Evolutionary conservation across 1,140 invertebrate genomes (phyloP), one percentile per base, ranked within the genome.

Genomic region (Delia radicum): DNA sequence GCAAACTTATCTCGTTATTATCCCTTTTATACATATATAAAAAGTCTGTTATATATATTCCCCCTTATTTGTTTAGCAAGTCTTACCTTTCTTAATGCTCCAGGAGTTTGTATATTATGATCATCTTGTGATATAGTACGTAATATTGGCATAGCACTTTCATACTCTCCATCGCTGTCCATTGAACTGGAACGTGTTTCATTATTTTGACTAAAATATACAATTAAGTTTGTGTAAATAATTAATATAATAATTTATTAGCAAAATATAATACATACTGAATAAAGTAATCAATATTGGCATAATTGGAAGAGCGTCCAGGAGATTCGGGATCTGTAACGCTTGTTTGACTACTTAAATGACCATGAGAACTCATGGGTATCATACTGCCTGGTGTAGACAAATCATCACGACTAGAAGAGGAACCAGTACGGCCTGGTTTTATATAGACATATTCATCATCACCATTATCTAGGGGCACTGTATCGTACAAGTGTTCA

Each of bases 211-310:
- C 87, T 87, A 75, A 6, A 74, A 55, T 75, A 73, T 26, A 78
- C 42, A 65, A 77, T 37, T 13, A 72, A n/a, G n/a, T n/a, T n/a
- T n/a, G n/a, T n/a, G n/a, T n/a, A 5, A 18, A 26, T 18, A 4
- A 42, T 24, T 62, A 15, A 18, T 29, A 37, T 67, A 42, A 5
- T 31, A 21, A 31, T 13, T 18, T 69, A 31, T 63, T 18, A 65
- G 7, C 26, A 3, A 76, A 3, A 10, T 27, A n/a, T 46, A 3
- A 12, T 24, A 67, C 91, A 90, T 87, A 94, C 92, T 93, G 90
- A 82, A 95, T 91, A 81, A 95, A 95, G 85, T 95, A 95, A 84
- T 95, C 94, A 87, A 95, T 95, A 86, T 96, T 95, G 83, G 95
- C 94, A 87, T 95, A 96, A 87, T 95, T 96, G 77, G 93, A 93